phyloP scores from a whole-genome alignment of 92 coral and sea anemone species.

The Isaurus tuberculatus region DNA sequence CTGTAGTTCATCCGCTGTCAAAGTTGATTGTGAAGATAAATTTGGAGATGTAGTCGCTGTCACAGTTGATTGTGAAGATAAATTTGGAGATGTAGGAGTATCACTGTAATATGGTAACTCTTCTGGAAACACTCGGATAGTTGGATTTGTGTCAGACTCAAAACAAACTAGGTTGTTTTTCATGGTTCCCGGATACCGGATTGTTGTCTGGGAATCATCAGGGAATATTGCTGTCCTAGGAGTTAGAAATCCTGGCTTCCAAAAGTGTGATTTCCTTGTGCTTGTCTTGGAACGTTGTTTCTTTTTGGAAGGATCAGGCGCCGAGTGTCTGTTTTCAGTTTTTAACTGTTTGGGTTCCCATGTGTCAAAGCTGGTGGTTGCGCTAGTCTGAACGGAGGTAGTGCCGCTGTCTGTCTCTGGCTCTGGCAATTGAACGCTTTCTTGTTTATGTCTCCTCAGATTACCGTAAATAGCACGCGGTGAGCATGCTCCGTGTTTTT shows the following conservation, averaged over 20 bases:
- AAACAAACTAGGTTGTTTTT: not conserved
- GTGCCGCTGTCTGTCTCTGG: not conserved
- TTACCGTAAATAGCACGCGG: slow-evolving; percentile 37
- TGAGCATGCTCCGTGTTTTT: not conserved
- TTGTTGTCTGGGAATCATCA: not conserved
- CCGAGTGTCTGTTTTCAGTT: not conserved
- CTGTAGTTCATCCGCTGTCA: not conserved
- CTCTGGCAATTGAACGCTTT: slow-evolving; percentile 8
- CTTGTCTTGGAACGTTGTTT: not conserved
- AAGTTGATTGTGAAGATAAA: not conserved
- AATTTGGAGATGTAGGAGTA: not conserved
- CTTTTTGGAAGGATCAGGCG: not conserved
- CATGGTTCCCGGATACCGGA: not conserved
- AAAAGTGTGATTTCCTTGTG: not conserved
- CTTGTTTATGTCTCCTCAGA: slow-evolving; percentile 28
- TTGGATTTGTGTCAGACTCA: slow-evolving; percentile 23
- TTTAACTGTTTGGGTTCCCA: not conserved
- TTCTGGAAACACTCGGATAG: not conserved
- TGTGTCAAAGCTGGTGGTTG: not conserved
- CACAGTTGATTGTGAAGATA: too few relatives aligned
- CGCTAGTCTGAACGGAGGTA: not conserved
- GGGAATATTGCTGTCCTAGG: slow-evolving; percentile 1
- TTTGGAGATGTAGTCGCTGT: not conserved
- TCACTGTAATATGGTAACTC: not conserved
- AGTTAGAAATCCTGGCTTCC: slow-evolving; percentile 4